Percentiles rank a stretch among this genome's conserved stretches.
These are phyloP conservation scores for Scalopus aquaticus DNA, from an alignment of 2,113 vertebrate genomes.

Conservation along the genomic window DNA sequence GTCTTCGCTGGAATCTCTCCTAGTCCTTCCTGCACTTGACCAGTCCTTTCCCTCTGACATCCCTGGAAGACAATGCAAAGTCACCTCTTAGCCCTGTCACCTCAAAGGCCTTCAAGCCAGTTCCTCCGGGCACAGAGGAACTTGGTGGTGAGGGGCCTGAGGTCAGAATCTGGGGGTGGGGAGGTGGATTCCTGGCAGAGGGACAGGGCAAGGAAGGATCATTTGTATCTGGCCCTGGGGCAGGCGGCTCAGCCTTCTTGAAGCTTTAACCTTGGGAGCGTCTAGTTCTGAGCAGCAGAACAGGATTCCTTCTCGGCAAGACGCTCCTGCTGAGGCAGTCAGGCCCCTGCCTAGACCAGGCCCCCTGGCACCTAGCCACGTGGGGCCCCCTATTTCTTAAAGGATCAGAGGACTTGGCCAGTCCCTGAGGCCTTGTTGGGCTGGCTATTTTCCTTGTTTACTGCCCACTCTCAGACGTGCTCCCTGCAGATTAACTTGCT, in stretches of 20 bases:
- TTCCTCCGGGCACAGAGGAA: background rate
- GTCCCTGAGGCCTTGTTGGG: background rate
- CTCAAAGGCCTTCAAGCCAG: background rate
- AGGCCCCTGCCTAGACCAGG: background rate
- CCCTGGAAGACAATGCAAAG: background rate
- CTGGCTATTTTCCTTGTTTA: background rate
- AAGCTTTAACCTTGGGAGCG: background rate
- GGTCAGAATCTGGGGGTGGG: background rate
- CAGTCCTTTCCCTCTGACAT: background rate
- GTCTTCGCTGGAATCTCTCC: background rate
- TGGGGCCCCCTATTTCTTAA: background rate
- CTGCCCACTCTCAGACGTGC: background rate
- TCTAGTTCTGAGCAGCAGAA: background rate
- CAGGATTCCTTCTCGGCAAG: background rate
- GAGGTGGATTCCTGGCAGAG: background rate
- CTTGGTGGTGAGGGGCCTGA: background rate
- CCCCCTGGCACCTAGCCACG: background rate
- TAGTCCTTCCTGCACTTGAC: background rate
- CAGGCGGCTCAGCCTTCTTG: background rate
- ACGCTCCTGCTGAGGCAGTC: background rate
- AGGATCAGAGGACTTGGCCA: background rate
- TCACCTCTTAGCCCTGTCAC: background rate
- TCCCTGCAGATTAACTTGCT: background rate
- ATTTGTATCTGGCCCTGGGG: background rate
- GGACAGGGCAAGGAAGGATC: background rate